Percentiles rank a stretch among this genome's conserved stretches.
These are phyloP conservation scores for Hymenopus coronatus DNA, from an alignment of 2,888 invertebrate species.

Conservation along the genomic window DNA sequence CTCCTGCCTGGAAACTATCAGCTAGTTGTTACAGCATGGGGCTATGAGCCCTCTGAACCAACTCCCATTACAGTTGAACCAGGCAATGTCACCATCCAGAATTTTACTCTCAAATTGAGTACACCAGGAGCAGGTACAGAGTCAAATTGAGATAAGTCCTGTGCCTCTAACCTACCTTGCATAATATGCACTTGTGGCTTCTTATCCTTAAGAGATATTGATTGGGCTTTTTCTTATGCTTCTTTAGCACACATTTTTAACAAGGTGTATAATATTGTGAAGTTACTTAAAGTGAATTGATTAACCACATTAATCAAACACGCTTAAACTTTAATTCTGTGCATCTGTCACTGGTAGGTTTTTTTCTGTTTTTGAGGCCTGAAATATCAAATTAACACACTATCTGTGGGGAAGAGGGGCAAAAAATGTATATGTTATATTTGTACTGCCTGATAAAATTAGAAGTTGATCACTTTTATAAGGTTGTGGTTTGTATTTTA, in stretches of 20 bases:
- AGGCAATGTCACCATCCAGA: constrained; percentile 46
- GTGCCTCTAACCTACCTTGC: background rate
- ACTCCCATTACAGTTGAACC: constrained; percentile 45
- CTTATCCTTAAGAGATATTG: background rate
- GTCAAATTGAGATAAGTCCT: background rate
- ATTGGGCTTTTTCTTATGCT: background rate
- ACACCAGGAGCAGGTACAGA: constrained; percentile 18
- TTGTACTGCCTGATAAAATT: background rate
- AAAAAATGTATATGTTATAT: background rate
- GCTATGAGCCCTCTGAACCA: constrained; percentile 53
- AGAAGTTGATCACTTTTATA: background rate
- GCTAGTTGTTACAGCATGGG: constrained; percentile 24
- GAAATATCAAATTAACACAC: background rate
- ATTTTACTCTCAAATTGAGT: constrained; percentile 46
- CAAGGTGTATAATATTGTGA: no score
- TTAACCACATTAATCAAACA: no score
- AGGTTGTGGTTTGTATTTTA: background rate
- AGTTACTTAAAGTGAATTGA: no score
- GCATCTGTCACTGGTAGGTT: background rate
- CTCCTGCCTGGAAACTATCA: constrained; percentile 47
- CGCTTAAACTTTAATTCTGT: background rate
- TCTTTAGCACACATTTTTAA: background rate
- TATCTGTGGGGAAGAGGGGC: background rate
- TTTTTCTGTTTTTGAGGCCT: background rate
- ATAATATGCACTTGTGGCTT: background rate